Percentiles rank a stretch among this genome's conserved stretches.
Evolutionary conservation across 2,797 vertebrate species (phyloP).

Genomic region (Epinephelus malabaricus): DNA sequence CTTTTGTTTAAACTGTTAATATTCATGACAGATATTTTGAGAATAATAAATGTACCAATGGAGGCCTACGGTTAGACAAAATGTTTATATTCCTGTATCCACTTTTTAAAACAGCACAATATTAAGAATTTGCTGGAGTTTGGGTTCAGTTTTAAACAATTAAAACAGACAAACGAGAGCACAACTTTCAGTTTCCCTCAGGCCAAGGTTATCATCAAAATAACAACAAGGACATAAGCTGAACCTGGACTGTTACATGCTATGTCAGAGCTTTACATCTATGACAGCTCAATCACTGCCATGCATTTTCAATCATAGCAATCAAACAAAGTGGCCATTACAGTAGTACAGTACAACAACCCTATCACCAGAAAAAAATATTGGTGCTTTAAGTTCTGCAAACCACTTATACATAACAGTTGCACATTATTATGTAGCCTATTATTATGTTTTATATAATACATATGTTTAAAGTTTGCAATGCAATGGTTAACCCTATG

Average conservation of each 20-base stretch:
- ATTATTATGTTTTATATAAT: too few relatives aligned
- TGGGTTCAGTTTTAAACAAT: conserved; percentile 1
- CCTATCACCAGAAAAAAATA: too few relatives aligned
- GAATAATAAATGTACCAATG: not conserved
- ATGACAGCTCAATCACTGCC: not conserved
- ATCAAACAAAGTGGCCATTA: not conserved
- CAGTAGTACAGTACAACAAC: too few relatives aligned
- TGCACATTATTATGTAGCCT: too few relatives aligned
- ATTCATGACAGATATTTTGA: conserved; percentile 19
- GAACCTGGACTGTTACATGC: not conserved
- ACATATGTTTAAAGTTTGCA: too few relatives aligned
- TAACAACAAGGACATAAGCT: not conserved
- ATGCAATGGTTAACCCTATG: too few relatives aligned
- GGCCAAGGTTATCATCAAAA: not conserved
- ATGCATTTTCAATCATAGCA: not conserved
- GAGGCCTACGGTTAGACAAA: not conserved
- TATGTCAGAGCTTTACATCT: not conserved
- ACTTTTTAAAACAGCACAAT: not conserved
- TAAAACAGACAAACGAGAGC: conserved; percentile 7
- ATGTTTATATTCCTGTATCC: not conserved
- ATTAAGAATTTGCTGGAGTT: conserved; percentile 1
- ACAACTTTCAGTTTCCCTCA: conserved; percentile 4
- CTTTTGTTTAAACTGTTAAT: conserved; percentile 7
- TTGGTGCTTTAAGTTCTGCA: too few relatives aligned
- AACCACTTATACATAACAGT: too few relatives aligned